A percentile compares a stretch with the other conserved stretches of the same genome.
Conservation (phyloP, 2,797 vertebrate species). For the Catharus ustulatus region DNA sequence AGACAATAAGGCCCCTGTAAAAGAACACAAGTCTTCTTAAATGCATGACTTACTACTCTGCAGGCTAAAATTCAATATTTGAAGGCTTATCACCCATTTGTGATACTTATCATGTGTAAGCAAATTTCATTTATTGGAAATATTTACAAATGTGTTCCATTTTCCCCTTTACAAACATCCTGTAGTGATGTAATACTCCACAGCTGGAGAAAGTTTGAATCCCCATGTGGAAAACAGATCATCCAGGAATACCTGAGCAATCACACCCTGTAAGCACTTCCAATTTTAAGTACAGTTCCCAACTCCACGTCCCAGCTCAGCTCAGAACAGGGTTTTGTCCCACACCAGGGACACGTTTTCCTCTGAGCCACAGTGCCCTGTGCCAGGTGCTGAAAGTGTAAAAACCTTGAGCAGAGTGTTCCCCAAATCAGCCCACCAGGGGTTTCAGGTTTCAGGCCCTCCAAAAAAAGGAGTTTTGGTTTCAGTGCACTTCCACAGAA, state of each 20-base stretch:
- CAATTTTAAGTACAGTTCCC: neutral
- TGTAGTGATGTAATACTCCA: neutral
- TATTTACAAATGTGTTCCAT: neutral
- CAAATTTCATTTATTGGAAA: neutral
- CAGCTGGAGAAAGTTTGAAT: neutral
- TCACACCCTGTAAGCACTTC: neutral
- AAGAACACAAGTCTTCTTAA: neutral
- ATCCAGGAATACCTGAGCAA: neutral
- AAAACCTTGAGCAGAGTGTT: neutral
- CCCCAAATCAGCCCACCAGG: fast-evolving
- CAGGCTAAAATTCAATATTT: neutral
- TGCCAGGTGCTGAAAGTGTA: neutral
- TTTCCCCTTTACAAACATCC: neutral
- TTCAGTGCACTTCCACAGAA: neutral
- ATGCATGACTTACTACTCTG: fast-evolving
- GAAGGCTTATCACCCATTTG: neutral
- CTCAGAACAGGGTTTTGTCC: too few species aligned
- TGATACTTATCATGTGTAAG: neutral
- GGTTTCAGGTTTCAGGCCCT: neutral
- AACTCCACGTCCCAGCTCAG: too few species aligned
- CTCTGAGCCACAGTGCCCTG: too few species aligned
- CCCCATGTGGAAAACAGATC: neutral
- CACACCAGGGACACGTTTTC: too few species aligned
- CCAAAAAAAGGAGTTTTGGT: neutral
- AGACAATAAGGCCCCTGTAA: neutral